Conservation (phyloP, 2,797 vertebrate genomes). For the Acomys russatus region DNA sequence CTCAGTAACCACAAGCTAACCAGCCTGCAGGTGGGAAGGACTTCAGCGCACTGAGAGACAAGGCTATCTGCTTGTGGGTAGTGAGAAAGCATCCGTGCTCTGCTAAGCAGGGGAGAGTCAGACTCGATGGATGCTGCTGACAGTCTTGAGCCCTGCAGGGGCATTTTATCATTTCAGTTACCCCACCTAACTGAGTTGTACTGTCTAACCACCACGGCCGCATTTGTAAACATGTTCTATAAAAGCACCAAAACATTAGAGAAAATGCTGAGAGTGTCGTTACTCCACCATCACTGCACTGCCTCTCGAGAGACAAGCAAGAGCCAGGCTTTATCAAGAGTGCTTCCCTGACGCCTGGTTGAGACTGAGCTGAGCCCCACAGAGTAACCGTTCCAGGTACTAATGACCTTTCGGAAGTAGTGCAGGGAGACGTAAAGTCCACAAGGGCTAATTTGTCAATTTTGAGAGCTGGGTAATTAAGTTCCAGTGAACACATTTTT, state of each 20-base stretch:
- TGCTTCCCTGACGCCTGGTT: neutral
- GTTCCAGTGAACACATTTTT: neutral
- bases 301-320: neutral
- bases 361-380: fast-evolving
- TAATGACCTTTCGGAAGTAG: neutral
- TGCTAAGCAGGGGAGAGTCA: neutral
- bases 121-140: neutral
- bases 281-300: no score
- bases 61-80: neutral
- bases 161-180: neutral
- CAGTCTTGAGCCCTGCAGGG: neutral
- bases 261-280: neutral
- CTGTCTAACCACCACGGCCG: neutral
- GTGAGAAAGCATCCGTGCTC: neutral
- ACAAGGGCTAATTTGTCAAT: neutral
- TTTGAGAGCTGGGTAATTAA: slow-evolving; percentile 48
- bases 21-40: neutral
- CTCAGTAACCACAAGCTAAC: neutral
- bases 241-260: neutral
- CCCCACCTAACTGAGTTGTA: neutral
- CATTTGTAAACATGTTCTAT: neutral
- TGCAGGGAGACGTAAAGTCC: fast-evolving
- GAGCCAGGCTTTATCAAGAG: neutral
- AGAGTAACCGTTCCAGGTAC: neutral
- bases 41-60: neutral